Percentiles rank a stretch among this genome's conserved stretches.
phyloP scores from a whole-genome alignment of 2,113 vertebrate species.

The Eupsittula cactorum region DNA sequence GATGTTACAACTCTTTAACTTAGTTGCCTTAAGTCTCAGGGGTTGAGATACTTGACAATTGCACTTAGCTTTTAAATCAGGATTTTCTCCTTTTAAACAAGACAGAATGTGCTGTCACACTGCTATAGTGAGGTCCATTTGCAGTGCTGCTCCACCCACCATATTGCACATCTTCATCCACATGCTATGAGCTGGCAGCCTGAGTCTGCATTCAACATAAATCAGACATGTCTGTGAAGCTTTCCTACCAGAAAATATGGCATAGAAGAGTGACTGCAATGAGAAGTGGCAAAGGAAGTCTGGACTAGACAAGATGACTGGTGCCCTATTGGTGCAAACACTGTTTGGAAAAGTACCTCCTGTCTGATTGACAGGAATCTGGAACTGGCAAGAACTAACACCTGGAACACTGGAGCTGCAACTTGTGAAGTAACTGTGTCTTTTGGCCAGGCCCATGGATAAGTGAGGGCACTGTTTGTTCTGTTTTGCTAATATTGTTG shows the following conservation, averaged over 20 bases:
- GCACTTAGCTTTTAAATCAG: neutral
- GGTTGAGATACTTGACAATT: neutral
- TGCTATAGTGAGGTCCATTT: neutral
- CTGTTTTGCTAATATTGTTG: neutral
- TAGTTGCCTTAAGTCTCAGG: neutral
- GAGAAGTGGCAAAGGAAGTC: neutral
- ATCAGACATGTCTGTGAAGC: neutral
- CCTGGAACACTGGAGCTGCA: neutral
- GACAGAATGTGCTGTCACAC: neutral
- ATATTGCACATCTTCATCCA: neutral
- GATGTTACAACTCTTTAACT: neutral
- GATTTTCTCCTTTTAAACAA: neutral
- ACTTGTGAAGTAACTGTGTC: neutral
- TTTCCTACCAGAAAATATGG: neutral
- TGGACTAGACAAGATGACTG: neutral
- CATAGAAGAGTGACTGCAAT: neutral
- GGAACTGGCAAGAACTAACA: neutral
- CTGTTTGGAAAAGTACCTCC: neutral
- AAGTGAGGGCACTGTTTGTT: neutral
- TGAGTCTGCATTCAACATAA: neutral
- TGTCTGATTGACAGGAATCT: neutral
- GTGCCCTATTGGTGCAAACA: neutral
- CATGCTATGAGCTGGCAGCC: accelerated
- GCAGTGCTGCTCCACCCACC: neutral
- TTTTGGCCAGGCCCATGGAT: conserved; percentile 19